A percentile compares a stretch with the other conserved stretches of the same genome.
Conservation (phyloP, 2,113 vertebrate species). For the Poecilia latipinna region DNA sequence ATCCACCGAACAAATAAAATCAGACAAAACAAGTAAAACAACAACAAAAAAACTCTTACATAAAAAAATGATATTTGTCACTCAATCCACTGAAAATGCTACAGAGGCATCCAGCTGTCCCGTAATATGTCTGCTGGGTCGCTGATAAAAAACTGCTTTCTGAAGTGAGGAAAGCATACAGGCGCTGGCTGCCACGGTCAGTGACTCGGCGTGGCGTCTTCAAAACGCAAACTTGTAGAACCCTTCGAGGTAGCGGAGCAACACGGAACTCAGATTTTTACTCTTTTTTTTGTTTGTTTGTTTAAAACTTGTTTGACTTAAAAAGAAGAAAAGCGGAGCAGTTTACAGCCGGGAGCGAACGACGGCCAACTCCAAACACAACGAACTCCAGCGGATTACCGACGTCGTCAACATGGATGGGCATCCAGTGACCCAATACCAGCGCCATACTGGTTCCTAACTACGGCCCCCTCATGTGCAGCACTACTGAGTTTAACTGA, state of each 20-base stretch:
- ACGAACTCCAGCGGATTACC: neutral
- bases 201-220: too few relatives aligned
- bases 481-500: constrained; percentile 77
- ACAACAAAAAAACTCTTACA: constrained; percentile 76
- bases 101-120: constrained; percentile 30
- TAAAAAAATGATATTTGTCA: constrained; percentile 69
- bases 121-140: constrained; percentile 59
- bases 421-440: constrained; percentile 56
- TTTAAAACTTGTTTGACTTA: too few relatives aligned
- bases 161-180: constrained; percentile 32
- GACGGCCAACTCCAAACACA: neutral
- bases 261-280: too few relatives aligned
- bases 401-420: constrained; percentile 27
- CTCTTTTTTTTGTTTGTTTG: too few relatives aligned
- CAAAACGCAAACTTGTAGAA: too few relatives aligned
- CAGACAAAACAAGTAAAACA: constrained; percentile 29
- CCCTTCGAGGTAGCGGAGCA: too few relatives aligned
- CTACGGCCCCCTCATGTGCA: constrained; percentile 84
- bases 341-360: too few relatives aligned
- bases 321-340: too few relatives aligned
- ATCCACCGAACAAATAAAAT: constrained; percentile 44
- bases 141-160: constrained; percentile 64
- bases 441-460: constrained; percentile 74
- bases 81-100: constrained; percentile 15
- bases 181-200: neutral